Percentiles rank a stretch among this genome's conserved stretches.
phyloP scores from a whole-genome alignment of 1,140 invertebrate genomes.

The Trichoplusia ni region DNA sequence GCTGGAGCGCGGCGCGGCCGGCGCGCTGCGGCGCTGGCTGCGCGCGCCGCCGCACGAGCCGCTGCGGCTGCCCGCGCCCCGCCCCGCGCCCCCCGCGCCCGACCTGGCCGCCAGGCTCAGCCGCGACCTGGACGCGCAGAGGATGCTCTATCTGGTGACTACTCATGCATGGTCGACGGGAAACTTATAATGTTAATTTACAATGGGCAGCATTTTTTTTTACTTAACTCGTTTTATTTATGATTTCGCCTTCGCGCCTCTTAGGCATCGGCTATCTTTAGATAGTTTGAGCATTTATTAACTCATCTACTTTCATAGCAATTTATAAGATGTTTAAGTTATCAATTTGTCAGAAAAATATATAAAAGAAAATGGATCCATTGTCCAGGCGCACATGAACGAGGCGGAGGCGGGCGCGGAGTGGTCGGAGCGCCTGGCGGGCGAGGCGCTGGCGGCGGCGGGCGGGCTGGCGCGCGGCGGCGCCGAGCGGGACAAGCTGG shows the following conservation, averaged over 20 bases:
- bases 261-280: too few species aligned
- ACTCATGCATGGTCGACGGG: not conserved
- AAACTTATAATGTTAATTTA: too few species aligned
- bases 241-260: too few species aligned
- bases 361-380: too few species aligned
- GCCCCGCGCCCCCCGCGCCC: conserved; percentile 84
- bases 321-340: too few species aligned
- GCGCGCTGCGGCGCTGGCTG: conserved; percentile 88
- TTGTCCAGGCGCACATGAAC: conserved; percentile 93
- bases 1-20: conserved; percentile 93
- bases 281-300: too few species aligned
- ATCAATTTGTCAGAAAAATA: too few species aligned
- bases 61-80: conserved; percentile 87
- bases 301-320: too few species aligned
- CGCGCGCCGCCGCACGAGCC: conserved; percentile 88
- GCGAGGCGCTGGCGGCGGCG: conserved; percentile 50
- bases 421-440: conserved; percentile 86
- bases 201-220: too few species aligned
- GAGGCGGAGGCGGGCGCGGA: conserved; percentile 96
- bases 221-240: too few species aligned
- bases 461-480: conserved; percentile 38
- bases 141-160: conserved; percentile 87
- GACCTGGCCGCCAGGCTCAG: conserved; percentile 89
- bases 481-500: conserved; percentile 46
- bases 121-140: conserved; percentile 90